Conservation (phyloP, 53 echinoderm and acorn worm genomes). For the Echinarachnius parma region DNA sequence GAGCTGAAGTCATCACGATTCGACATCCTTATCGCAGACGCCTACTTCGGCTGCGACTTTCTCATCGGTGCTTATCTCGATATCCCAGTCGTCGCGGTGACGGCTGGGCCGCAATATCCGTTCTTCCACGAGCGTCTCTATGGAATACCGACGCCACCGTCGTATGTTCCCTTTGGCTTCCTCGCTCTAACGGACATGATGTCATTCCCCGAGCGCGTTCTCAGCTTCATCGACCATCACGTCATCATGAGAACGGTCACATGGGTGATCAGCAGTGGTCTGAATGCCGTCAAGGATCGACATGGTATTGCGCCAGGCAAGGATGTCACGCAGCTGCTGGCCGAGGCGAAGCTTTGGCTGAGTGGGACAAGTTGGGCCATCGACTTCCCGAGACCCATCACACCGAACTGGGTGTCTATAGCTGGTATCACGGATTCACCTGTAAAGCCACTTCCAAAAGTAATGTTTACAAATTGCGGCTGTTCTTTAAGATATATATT, state of each 20-base stretch:
- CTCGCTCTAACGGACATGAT: conserved; percentile 6
- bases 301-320: conserved; percentile 20
- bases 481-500: no score
- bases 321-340: conserved; percentile 4
- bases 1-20: conserved; percentile 8
- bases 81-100: conserved; percentile 14
- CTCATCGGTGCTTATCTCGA: conserved; percentile 13
- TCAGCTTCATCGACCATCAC: conserved; percentile 8
- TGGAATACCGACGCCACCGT: conserved; percentile 12
- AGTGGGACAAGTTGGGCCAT: conserved; percentile 6
- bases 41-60: conserved; percentile 5
- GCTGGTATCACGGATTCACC: not conserved
- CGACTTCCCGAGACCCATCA: conserved; percentile 11
- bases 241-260: not conserved
- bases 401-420: not conserved
- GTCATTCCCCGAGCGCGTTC: conserved; percentile 14
- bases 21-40: conserved; percentile 26
- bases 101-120: conserved; percentile 2
- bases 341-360: conserved; percentile 25
- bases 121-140: conserved; percentile 14
- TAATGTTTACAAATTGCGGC: no score
- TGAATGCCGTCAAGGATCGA: conserved; percentile 7
- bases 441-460: not conserved
- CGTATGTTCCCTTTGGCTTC: conserved; percentile 8
- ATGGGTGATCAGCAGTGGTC: no score